These are phyloP conservation scores for Adoxophyes honmai DNA, from an alignment of 1,140 invertebrate genomes.

Conservation along the genomic window DNA sequence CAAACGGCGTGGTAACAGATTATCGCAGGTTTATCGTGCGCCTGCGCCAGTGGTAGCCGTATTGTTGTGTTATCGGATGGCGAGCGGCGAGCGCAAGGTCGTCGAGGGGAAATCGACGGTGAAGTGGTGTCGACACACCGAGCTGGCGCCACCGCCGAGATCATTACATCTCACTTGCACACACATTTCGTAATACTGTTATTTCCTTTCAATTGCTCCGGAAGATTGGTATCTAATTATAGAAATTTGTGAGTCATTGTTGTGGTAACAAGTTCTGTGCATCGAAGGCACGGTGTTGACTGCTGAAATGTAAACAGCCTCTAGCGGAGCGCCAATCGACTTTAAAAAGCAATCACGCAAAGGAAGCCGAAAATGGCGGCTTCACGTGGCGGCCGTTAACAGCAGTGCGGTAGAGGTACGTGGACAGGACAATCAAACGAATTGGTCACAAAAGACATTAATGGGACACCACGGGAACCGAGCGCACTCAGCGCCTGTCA, in stretches of 20 bases:
- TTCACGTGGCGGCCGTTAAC: slow-evolving; percentile 10
- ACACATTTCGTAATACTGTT: neutral
- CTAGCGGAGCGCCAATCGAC: neutral
- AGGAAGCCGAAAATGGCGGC: slow-evolving; percentile 10
- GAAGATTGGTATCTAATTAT: neutral
- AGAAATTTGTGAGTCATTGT: neutral
- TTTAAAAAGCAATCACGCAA: slow-evolving; percentile 18
- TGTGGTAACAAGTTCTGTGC: neutral
- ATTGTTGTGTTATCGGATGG: slow-evolving; percentile 48
- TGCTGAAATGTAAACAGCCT: neutral
- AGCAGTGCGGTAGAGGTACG: slow-evolving; percentile 17
- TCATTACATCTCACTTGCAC: slow-evolving; percentile 9
- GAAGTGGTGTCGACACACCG: neutral
- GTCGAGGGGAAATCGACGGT: slow-evolving; percentile 63
- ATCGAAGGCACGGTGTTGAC: neutral
- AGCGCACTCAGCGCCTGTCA: slow-evolving; percentile 43
- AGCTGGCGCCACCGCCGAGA: slow-evolving; percentile 24
- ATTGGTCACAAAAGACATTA: slow-evolving; percentile 52
- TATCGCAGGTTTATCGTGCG: slow-evolving; percentile 38
- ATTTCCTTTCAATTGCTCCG: neutral
- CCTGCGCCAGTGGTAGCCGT: slow-evolving; percentile 35
- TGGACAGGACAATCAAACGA: slow-evolving; percentile 33
- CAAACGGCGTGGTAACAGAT: slow-evolving; percentile 23
- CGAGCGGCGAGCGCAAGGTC: slow-evolving; percentile 60
- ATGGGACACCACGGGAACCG: slow-evolving; percentile 39